phyloP scores from a whole-genome alignment of 2,113 vertebrate genomes.

The Podarcis muralis region DNA sequence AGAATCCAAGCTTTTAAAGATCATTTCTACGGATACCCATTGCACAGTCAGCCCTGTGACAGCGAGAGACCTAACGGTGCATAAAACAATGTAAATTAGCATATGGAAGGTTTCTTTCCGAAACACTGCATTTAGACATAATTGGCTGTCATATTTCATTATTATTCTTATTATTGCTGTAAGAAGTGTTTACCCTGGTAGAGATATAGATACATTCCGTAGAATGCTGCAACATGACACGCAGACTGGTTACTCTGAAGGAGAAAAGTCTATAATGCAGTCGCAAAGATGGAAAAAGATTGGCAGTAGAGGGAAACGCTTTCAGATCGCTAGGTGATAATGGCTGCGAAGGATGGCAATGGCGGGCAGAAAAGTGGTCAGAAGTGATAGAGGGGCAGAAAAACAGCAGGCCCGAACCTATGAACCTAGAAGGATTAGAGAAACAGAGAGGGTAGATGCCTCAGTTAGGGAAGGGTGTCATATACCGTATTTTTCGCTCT shows the following conservation, averaged over 20 bases:
- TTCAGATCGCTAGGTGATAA: neutral
- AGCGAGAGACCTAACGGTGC: neutral
- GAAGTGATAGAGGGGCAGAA: neutral
- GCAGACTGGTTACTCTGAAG: neutral
- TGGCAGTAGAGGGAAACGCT: neutral
- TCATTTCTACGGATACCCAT: neutral
- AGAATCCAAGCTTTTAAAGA: conserved; percentile 2
- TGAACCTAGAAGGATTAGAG: neutral
- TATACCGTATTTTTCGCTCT: neutral
- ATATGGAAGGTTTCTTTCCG: neutral
- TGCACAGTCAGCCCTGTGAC: neutral
- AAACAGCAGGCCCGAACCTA: neutral
- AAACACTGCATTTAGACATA: conserved; percentile 12
- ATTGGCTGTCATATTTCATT: conserved; percentile 31
- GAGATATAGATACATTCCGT: neutral
- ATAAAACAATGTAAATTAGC: conserved; percentile 26
- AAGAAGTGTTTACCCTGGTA: neutral
- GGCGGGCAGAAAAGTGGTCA: neutral
- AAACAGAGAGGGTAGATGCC: neutral
- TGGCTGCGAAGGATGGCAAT: neutral
- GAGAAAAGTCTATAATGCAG: neutral
- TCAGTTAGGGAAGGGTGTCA: conserved; percentile 1
- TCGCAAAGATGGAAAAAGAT: neutral
- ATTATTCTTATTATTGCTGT: neutral
- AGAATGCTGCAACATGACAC: neutral